Percentiles rank a stretch among this genome's conserved stretches.
phyloP scores from a whole-genome alignment of 2,797 vertebrate species.

The Petrocephalus schoutedeni region DNA sequence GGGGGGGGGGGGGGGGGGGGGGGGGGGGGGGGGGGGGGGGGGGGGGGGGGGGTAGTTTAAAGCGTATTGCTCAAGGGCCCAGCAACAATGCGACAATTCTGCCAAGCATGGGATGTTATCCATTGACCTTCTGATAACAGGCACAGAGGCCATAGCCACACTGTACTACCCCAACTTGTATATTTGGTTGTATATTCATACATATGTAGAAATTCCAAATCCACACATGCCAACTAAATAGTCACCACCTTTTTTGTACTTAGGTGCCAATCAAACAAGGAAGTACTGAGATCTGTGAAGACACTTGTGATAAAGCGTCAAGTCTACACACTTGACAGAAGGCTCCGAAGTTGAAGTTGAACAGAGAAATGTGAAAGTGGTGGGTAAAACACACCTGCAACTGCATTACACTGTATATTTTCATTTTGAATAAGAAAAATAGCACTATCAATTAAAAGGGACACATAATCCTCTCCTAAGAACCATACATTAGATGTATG shows the following conservation, averaged over 20 bases:
- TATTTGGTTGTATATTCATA: background rate
- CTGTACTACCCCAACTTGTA: background rate
- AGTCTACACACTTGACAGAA: conserved; percentile 67
- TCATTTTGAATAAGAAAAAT: conserved; percentile 6
- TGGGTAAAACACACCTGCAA: conserved; percentile 48
- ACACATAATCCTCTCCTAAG: background rate
- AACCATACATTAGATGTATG: background rate
- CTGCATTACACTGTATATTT: background rate
- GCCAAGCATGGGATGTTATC: background rate
- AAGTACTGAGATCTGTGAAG: conserved; percentile 71
- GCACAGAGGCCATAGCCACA: background rate
- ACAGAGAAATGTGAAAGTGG: conserved; percentile 71
- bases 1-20: too few species aligned
- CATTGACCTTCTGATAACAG: background rate
- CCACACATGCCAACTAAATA: background rate
- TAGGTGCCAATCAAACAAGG: conserved; percentile 64
- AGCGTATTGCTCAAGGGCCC: background rate
- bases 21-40: too few species aligned
- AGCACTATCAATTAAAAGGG: background rate
- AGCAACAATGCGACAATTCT: background rate
- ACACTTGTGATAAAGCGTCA: conserved; percentile 66
- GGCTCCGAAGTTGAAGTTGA: conserved; percentile 56
- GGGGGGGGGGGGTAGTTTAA: background rate
- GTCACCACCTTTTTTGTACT: conserved; percentile 28
- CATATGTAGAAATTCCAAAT: background rate